Evolutionary conservation across 2,113 vertebrate genomes (phyloP), one percentile per base, ranked within the genome.

Genomic region (Prietella phreatophila): DNA sequence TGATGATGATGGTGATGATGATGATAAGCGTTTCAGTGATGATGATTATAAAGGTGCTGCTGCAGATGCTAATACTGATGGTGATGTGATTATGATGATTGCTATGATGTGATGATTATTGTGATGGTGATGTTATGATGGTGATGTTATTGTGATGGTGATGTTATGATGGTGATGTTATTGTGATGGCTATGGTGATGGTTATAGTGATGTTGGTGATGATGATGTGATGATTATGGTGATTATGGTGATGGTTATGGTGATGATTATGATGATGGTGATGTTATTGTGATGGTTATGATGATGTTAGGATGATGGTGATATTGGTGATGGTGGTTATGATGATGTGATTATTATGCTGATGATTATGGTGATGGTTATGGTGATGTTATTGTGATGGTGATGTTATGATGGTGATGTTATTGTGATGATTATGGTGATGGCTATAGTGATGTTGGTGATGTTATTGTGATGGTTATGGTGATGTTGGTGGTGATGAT

Each of bases 171-270:
- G 33, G 13, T 25, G 8, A 25, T 60, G 53, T 30, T 5, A 27
- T 82, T 33, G 42, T 83, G 81, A 25, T 15, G 36, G 5, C 2
- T 20, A 14, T 63, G 22, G 13, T 63, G 33, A 0, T 25, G 10
- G n/a, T n/a, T n/a, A n/a, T n/a, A n/a, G n/a, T n/a, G n/a, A 0
- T 25, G 2, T 15, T 27, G 10, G 15, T 96, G 91, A 82, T 95
- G 94, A 75, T 94, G 91, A 4, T 65, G 27, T 13, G 9, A 13
- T 7, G 14, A 5, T 14, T n/a, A n/a, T n/a, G n/a, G n/a, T n/a
- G n/a, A n/a, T n/a, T n/a, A 7, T 30, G 22, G 17, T 83, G 0
- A 7, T 39, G 30, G 2, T 60, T n/a, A 5, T 33, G 7, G 20
- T 81, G 53, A 22, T 30, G 27, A 27, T 63, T 33, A 47, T 63